Evolutionary conservation across 64 coral and sea anemone genomes (phyloP).

Genomic region (Platygyra sinensis): DNA sequence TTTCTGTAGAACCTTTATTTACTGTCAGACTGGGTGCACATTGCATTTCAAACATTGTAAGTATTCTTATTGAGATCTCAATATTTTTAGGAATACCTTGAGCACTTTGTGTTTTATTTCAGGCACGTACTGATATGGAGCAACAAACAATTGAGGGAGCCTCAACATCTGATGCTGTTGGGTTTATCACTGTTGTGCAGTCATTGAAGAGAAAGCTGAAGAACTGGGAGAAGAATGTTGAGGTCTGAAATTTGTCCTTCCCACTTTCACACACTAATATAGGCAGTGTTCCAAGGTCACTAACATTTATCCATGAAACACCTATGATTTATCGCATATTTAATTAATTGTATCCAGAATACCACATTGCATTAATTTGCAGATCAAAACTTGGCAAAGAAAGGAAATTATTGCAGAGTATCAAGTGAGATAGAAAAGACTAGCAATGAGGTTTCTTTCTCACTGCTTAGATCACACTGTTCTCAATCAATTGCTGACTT

Average conservation of each 20-base stretch:
- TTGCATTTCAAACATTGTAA: constrained; percentile 37
- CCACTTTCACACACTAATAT: background rate
- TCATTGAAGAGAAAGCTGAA: constrained; percentile 96
- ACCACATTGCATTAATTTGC: too few species aligned
- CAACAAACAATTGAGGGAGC: constrained; percentile 98
- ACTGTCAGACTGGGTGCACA: background rate
- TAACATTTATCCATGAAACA: too few species aligned
- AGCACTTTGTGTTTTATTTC: background rate
- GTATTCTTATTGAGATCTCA: background rate
- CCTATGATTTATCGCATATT: too few species aligned
- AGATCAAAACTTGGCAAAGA: too few species aligned
- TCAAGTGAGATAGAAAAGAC: too few species aligned
- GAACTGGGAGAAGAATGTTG: constrained; percentile 96
- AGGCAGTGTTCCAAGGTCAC: background rate
- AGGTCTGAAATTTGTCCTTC: constrained; percentile 48
- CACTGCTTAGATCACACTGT: too few species aligned
- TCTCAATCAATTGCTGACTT: too few species aligned
- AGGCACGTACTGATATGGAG: constrained; percentile 95
- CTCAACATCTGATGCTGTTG: constrained; percentile 96
- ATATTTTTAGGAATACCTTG: too few species aligned
- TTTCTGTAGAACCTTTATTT: too few species aligned
- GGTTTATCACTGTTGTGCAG: constrained; percentile 98
- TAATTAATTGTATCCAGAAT: too few species aligned
- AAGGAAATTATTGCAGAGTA: background rate
- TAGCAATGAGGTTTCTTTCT: too few species aligned